These are phyloP conservation scores for Podiceps cristatus DNA, from an alignment of 2,113 vertebrate species.

Conservation along the genomic window DNA sequence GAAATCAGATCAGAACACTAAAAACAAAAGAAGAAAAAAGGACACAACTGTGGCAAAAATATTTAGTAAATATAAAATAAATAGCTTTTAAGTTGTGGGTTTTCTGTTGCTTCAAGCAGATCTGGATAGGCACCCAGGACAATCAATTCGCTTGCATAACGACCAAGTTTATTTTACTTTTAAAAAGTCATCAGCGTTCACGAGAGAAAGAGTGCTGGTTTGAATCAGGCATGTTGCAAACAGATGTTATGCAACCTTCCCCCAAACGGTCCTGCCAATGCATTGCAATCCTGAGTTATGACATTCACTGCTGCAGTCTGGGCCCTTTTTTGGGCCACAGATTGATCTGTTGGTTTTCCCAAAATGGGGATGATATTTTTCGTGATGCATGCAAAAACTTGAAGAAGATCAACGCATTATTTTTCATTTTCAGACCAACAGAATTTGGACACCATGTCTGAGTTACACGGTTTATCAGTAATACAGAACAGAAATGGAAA, in stretches of 20 bases:
- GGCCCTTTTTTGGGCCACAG: conserved; percentile 32
- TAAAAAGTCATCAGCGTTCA: not conserved
- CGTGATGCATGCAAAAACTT: not conserved
- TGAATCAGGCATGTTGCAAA: conserved; percentile 67
- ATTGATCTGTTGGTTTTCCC: not conserved
- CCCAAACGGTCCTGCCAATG: conserved; percentile 23
- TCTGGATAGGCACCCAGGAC: conserved; percentile 11
- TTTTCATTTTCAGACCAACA: not conserved
- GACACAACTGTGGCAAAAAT: not conserved
- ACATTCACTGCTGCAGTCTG: conserved; percentile 25
- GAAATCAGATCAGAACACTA: not conserved
- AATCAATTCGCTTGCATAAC: not conserved
- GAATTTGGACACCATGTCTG: not conserved
- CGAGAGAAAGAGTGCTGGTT: conserved; percentile 22
- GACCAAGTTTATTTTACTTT: conserved; percentile 31
- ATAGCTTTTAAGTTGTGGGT: not conserved
- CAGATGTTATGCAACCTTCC: conserved; percentile 66
- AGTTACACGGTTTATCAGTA: not conserved
- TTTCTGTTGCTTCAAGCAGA: conserved; percentile 13
- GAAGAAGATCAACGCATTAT: not conserved
- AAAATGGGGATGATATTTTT: not conserved
- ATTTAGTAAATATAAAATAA: not conserved
- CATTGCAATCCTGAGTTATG: conserved; percentile 35
- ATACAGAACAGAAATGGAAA: not conserved
- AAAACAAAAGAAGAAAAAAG: not conserved